These are phyloP conservation scores for Odontomachus brunneus DNA, from an alignment of 1,140 invertebrate species.

Conservation along the genomic window DNA sequence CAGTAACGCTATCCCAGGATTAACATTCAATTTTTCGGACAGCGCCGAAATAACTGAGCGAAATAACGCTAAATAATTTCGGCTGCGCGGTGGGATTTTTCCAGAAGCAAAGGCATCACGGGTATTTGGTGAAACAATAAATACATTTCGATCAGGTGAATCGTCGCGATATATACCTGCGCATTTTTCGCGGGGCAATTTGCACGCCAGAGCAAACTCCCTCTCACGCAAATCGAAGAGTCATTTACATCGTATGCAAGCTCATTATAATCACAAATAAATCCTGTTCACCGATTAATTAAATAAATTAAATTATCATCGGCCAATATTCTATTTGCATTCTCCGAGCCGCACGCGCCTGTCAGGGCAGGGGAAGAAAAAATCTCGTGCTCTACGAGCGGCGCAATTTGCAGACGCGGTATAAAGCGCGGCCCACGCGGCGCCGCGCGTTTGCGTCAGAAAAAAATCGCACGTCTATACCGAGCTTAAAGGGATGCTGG, in stretches of 20 bases:
- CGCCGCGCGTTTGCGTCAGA: constrained; percentile 16
- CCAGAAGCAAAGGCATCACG: background rate
- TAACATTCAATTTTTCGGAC: background rate
- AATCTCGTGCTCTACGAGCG: background rate
- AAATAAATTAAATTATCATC: constrained; percentile 7
- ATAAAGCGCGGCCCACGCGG: background rate
- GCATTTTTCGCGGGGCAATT: background rate
- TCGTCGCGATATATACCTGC: background rate
- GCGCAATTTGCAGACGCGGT: constrained; percentile 17
- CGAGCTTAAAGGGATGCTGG: too few relatives aligned
- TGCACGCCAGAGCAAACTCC: background rate
- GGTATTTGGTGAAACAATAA: background rate
- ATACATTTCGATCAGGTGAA: background rate
- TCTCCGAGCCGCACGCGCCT: too few relatives aligned
- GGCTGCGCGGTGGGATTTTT: background rate
- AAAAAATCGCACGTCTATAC: constrained; percentile 29
- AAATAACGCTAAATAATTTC: background rate
- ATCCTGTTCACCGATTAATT: background rate
- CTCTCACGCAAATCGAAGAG: background rate
- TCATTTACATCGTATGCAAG: background rate
- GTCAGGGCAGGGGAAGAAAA: background rate
- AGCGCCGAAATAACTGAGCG: too few relatives aligned
- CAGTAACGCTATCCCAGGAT: too few relatives aligned
- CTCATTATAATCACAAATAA: constrained; percentile 8
- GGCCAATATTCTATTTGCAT: too few relatives aligned